These are phyloP conservation scores for Dendrocincla tyrannina DNA, from an alignment of 2,797 vertebrate species.

Conservation along the genomic window DNA sequence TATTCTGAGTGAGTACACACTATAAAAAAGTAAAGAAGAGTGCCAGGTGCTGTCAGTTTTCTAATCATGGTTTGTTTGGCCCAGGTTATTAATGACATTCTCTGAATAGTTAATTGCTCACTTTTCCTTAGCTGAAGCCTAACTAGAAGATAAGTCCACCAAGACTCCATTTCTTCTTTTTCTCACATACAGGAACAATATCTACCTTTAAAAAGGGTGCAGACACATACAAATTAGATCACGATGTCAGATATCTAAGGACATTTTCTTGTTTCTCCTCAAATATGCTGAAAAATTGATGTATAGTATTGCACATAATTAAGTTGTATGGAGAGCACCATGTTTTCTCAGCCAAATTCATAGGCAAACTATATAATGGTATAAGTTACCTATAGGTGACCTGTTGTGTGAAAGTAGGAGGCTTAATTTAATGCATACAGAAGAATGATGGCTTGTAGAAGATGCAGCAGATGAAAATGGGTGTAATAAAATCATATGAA, in stretches of 20 bases:
- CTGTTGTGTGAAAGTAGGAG: not conserved
- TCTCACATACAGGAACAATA: not conserved
- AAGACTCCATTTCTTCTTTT: not conserved
- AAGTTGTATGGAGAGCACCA: not conserved
- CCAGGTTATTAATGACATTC: not conserved
- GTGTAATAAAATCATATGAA: not conserved
- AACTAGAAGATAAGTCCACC: not conserved
- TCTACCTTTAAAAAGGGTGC: not conserved
- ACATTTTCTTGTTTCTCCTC: not conserved
- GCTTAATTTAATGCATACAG: not conserved
- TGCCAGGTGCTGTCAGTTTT: not conserved
- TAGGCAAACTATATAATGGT: not conserved
- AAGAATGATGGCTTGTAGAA: not conserved
- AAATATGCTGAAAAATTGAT: not conserved
- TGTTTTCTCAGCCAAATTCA: not conserved
- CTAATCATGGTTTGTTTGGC: not conserved
- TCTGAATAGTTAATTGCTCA: not conserved
- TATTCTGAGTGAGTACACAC: not conserved
- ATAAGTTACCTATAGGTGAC: not conserved
- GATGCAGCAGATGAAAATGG: not conserved
- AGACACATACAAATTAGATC: not conserved
- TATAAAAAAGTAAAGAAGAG: not conserved
- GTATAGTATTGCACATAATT: not conserved
- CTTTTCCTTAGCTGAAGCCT: not conserved
- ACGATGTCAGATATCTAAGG: not conserved